Base-by-base conservation (phyloP, 2,797 vertebrate species). In the Margarornis squamiger region DNA sequence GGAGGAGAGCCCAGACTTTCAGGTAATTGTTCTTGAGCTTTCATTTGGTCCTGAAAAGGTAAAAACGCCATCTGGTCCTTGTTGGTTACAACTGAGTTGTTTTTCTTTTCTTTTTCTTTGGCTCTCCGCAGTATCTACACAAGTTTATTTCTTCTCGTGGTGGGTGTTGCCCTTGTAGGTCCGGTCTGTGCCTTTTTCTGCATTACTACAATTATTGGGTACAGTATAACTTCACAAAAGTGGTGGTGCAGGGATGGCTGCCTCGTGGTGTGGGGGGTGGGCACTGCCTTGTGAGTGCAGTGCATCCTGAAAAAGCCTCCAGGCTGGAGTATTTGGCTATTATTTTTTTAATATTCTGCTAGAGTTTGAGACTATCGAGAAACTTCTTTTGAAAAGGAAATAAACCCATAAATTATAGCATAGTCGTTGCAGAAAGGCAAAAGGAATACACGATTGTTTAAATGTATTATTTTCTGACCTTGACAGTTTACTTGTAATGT, bases 381-480 rank as follows among this genome's bases (percentile, higher is more conserved):
- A 89, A 88, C 83, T 96, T 96, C 94, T 97, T 84, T 96, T 94
- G 76, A 30, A 65, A 96, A 90, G 54, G 46, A 85, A 86, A 73
- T 88, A 94, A 91, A 58, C 61, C 81, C 89, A 77, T 80, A 92
- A 84, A 96, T 93, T 95, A 91, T 52, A 74, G 93, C 61, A 26
- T 10, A 90, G 84, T 86, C 91, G 97, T 93, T 95, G 90, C 94
- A 90, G 96, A 90, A 85, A 93, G 91, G 94, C 94, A 89, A 87
- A 77, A 92, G 86, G 89, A 92, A 83, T 66, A 71, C 85, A 86
- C 95, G 85, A 92, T 61, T 92, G 92, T 96, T 97, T 95, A 96
- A 97, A 97, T 59, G 55, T 58, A 59, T 91, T 96, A 90, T 88
- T 96, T 97, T 93, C 96, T 93, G 95, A 98, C 97, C 97, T 97